A percentile compares a stretch with the other conserved stretches of the same genome.
These are phyloP conservation scores for Neomorphus geoffroyi DNA, from an alignment of 2,797 vertebrate genomes.

Conservation along the genomic window DNA sequence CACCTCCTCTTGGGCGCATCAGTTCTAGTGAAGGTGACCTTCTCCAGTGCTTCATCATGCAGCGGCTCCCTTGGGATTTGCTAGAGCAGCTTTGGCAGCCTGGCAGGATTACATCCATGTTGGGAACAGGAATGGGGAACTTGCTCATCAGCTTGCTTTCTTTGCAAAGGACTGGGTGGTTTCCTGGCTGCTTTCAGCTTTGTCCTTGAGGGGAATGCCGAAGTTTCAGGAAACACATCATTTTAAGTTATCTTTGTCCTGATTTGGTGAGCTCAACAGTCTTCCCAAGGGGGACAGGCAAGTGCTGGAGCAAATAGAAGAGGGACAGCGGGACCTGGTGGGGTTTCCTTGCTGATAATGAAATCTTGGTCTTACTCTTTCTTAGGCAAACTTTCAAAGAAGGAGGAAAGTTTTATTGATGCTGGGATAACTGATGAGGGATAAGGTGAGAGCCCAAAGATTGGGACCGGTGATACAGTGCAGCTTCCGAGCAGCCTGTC, in stretches of 20 bases:
- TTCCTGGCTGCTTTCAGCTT: conserved; percentile 2
- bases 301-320: not conserved
- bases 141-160: not conserved
- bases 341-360: not conserved
- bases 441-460: not conserved
- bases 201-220: not conserved
- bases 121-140: not conserved
- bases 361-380: not conserved
- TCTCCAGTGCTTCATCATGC: not conserved
- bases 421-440: not conserved
- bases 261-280: not conserved
- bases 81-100: not conserved
- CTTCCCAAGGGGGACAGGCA: not conserved
- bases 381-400: not conserved
- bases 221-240: not conserved
- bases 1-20: not conserved
- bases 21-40: not conserved
- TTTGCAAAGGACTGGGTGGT: not conserved
- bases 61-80: not conserved
- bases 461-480: not conserved
- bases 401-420: not conserved
- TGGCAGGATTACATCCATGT: not conserved
- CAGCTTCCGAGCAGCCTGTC: not conserved
- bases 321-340: not conserved
- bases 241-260: not conserved